phyloP scores from a whole-genome alignment of 2,797 vertebrate genomes.

The Presbytis comata region DNA sequence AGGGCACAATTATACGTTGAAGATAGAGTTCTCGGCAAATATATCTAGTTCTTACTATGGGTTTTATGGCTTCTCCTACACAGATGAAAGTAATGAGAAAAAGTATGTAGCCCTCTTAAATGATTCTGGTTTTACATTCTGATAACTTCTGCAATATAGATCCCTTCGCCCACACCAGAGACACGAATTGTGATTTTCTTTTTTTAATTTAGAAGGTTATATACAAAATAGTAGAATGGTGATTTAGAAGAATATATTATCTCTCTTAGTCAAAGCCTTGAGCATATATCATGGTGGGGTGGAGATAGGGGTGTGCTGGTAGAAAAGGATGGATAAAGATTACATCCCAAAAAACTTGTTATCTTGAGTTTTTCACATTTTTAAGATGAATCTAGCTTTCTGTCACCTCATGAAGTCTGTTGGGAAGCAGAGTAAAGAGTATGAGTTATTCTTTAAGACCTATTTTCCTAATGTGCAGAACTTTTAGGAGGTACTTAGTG shows the following conservation, averaged over 20 bases:
- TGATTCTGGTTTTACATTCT: neutral
- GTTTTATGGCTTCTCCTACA: conserved; percentile 94
- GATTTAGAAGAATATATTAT: neutral
- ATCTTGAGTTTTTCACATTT: conserved; percentile 18
- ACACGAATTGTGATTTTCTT: neutral
- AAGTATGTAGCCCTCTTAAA: conserved; percentile 85
- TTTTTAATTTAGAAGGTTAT: conserved; percentile 19
- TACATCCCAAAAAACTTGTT: neutral
- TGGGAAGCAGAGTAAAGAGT: neutral
- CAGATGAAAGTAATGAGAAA: conserved; percentile 84
- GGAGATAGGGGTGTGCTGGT: neutral
- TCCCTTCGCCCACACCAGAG: neutral
- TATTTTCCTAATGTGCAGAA: neutral
- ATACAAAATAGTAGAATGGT: conserved; percentile 8
- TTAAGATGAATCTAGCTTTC: conserved; percentile 2
- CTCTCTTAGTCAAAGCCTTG: neutral
- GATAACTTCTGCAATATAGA: neutral
- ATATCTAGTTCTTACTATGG: conserved; percentile 92
- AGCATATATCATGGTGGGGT: neutral
- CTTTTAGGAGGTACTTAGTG: neutral
- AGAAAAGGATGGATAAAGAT: neutral
- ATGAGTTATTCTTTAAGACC: neutral
- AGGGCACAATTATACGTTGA: conserved; percentile 88
- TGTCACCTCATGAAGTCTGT: neutral
- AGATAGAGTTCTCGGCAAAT: conserved; percentile 88